Base-by-base conservation (phyloP, 2,797 vertebrate genomes). In the Sphenodon punctatus region DNA sequence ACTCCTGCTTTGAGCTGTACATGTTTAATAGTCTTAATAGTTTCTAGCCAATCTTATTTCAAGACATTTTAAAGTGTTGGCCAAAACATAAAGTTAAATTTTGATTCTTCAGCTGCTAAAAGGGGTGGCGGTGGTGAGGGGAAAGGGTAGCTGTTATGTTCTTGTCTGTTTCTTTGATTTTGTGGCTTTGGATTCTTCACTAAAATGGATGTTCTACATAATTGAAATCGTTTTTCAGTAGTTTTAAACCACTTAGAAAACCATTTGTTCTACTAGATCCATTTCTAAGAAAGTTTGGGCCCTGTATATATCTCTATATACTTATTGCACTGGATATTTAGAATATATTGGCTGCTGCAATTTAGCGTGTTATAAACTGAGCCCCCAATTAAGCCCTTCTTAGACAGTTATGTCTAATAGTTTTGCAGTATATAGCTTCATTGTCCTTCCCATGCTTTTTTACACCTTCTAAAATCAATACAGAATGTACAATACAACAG, bases 1-100 rank as follows among this genome's bases (percentile, higher is more conserved):
- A 93, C 89, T 93, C 93, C 93, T 92, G 82, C 88, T 91, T 84
- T 51, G 84, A 88, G 69, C 91, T 89, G 90, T 80, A 85, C 84
- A 73, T 75, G 67, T 71, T 89, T 82, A 73, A 92, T 64, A 81
- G 85, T 77, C 46, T 74, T 88, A 73, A 78, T 83, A 86, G 89
- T 86, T 77, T 68, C 84, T 92, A 92, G 92, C 48, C 78, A 88
- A 85, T 86, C 91, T 82, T 77, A 92, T 75, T 85, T 88, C 80
- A 90, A 93, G 89, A 88, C 80, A 87, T 91, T 88, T 76, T 81
- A 80, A 91, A 93, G 93, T 42, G 91, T 88, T 85, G 80, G 76
- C 84, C 78, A 82, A 88, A 48, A 72, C 77, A 53, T 67, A 86
- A 89, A 77, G 85, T 78, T 22, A 78, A 82, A 84, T 83, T 38